Conservation (phyloP, 2,888 invertebrate genomes). For the Apoderus coryli region DNA sequence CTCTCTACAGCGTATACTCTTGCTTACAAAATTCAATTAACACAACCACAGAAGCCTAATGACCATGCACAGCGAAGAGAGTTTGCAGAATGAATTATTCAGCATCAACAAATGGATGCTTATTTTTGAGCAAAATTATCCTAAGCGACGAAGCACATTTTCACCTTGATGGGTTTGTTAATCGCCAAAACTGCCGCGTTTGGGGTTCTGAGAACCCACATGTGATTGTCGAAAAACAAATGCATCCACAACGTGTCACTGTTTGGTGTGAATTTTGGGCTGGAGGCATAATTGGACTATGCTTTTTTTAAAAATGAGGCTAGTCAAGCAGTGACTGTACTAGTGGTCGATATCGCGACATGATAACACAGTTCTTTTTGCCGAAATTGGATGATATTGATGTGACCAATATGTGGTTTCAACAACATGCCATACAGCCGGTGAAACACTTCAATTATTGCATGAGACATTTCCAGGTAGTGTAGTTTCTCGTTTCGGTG, state of each 20-base stretch:
- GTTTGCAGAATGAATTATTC: constrained; percentile 4
- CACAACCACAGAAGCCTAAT: constrained; percentile 5
- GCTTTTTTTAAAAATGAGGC: constrained; percentile 18
- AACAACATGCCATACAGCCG: constrained; percentile 16
- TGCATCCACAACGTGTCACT: constrained; percentile 3
- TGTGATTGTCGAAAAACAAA: constrained; percentile 3
- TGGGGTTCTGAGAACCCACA: constrained; percentile 2
- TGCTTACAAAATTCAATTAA: constrained; percentile 4
- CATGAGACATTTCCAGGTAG: constrained; percentile 12
- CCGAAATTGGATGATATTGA: constrained; percentile 18
- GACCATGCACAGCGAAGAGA: constrained; percentile 5
- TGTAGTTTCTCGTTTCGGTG: no score
- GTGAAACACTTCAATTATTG: constrained; percentile 14
- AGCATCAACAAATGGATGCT: constrained; percentile 4
- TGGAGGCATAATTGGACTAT: constrained; percentile 9
- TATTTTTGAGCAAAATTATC: constrained; percentile 3
- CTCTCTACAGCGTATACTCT: constrained; percentile 2
- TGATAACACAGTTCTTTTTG: constrained; percentile 19
- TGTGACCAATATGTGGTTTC: constrained; percentile 16
- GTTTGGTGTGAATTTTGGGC: constrained; percentile 3
- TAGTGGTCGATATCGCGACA: constrained; percentile 19
- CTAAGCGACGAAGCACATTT: constrained; percentile 8
- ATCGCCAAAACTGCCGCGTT: constrained; percentile 2
- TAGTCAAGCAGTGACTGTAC: constrained; percentile 17
- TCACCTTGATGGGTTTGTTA: constrained; percentile 6